These are phyloP conservation scores for Pristionchus arcanus DNA, from an alignment of 2,888 invertebrate genomes.

Conservation along the genomic window DNA sequence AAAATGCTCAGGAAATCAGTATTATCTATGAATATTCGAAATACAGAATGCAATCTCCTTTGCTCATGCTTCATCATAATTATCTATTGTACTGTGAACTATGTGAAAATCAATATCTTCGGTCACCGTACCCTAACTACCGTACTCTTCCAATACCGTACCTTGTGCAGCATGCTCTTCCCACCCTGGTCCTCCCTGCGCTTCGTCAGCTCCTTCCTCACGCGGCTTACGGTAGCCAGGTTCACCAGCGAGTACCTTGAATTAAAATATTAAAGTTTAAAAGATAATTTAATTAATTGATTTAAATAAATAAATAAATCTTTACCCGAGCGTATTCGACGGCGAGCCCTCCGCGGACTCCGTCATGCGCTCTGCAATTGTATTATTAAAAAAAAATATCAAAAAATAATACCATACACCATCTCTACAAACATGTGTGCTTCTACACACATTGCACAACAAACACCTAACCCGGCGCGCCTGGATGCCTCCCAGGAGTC, in stretches of 20 bases:
- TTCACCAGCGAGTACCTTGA: constrained; percentile 42
- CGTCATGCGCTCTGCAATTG: constrained; percentile 27
- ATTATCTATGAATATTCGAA: no score
- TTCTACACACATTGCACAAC: neutral
- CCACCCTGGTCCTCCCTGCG: constrained; percentile 24
- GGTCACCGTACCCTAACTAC: neutral
- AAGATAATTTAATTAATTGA: neutral
- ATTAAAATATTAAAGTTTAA: neutral
- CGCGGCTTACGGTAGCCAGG: constrained; percentile 44
- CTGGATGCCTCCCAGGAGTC: neutral
- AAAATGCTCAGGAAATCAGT: no score
- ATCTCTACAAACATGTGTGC: neutral
- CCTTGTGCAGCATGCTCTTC: constrained; percentile 49
- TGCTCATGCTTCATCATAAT: no score
- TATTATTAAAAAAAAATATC: no score
- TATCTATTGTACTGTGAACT: no score
- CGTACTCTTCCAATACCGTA: no score
- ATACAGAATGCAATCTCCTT: no score
- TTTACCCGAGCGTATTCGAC: constrained; percentile 45
- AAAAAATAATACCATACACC: no score
- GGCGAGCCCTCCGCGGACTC: neutral
- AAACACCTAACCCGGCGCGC: no score
- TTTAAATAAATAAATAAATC: neutral
- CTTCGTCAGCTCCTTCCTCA: constrained; percentile 50
- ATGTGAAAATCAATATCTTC: no score